Evolutionary conservation across 1,140 invertebrate species (phyloP).

Genomic region (Ceratosolen fusciceps): DNA sequence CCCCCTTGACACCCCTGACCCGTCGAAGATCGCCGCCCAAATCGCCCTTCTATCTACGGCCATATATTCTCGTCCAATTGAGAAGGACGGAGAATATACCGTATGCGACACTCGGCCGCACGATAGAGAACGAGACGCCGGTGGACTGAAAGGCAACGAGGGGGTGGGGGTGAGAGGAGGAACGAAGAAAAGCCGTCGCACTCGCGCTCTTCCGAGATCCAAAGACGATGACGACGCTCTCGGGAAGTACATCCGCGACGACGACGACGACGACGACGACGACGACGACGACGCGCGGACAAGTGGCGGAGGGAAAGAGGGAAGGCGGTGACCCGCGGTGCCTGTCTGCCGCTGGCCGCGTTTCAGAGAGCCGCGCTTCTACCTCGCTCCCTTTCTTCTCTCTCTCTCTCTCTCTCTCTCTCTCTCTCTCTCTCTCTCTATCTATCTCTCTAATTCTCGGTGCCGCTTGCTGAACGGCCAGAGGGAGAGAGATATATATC

Average conservation of each 20-base stretch:
- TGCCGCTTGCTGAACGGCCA: slow-evolving; percentile 22
- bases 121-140: too few species aligned
- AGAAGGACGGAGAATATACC: slow-evolving; percentile 44
- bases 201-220: slow-evolving; percentile 58
- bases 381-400: slow-evolving; percentile 8
- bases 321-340: slow-evolving; percentile 59
- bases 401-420: slow-evolving; percentile 14
- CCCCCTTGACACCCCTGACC: neutral
- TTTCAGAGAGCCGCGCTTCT: slow-evolving; percentile 50
- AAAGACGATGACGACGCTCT: slow-evolving; percentile 24
- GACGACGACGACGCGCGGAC: slow-evolving; percentile 23
- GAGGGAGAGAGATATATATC: neutral
- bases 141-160: slow-evolving; percentile 18
- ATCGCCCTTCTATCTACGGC: neutral
- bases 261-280: slow-evolving; percentile 24
- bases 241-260: slow-evolving; percentile 61
- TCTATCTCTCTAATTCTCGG: slow-evolving; percentile 5
- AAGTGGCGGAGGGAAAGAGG: slow-evolving; percentile 62
- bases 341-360: slow-evolving; percentile 59
- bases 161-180: slow-evolving; percentile 50
- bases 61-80: slow-evolving; percentile 37
- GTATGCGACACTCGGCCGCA: neutral
- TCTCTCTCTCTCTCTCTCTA: slow-evolving; percentile 33
- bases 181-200: slow-evolving; percentile 55
- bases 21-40: too few species aligned